phyloP scores from a whole-genome alignment of 2,888 invertebrate species.

The Calephelis perditalis region DNA sequence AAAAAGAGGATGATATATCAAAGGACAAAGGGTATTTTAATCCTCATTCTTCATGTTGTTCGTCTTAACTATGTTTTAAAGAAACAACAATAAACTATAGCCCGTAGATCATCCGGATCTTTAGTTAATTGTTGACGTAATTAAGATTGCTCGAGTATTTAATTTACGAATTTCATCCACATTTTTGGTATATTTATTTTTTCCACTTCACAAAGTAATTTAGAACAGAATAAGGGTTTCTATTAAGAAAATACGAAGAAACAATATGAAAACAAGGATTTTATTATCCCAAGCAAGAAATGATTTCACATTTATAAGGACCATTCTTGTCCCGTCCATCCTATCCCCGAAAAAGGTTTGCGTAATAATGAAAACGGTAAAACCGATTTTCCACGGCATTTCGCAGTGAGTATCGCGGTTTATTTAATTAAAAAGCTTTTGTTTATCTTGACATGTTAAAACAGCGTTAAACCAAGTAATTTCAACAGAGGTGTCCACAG shows the following conservation, averaged over 20 bases:
- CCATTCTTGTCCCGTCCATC: conserved; percentile 1
- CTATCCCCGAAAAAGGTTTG: conserved; percentile 9
- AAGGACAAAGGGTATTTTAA: too few relatives aligned
- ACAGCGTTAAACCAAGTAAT: conserved; percentile 26
- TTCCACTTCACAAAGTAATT: too few relatives aligned
- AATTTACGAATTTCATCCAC: too few relatives aligned
- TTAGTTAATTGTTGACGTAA: too few relatives aligned
- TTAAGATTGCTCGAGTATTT: too few relatives aligned
- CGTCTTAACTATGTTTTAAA: too few relatives aligned
- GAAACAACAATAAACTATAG: too few relatives aligned
- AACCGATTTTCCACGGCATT: conserved; percentile 15
- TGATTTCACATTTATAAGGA: conserved; percentile 1
- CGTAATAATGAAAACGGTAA: conserved; percentile 5
- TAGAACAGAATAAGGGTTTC: too few relatives aligned
- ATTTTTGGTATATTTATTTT: too few relatives aligned
- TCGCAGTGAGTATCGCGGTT: conserved; percentile 13
- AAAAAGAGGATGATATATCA: too few relatives aligned
- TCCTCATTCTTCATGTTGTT: too few relatives aligned
- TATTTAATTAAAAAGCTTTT: conserved; percentile 19
- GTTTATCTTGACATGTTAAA: conserved; percentile 25
- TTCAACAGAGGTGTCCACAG: conserved; percentile 27
- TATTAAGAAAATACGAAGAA: background rate
- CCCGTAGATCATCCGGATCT: too few relatives aligned
- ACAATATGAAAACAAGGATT: background rate
- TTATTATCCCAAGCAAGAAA: background rate